These are phyloP conservation scores for Actenoides lindsayi DNA, from an alignment of 2,113 vertebrate genomes.

Conservation along the genomic window DNA sequence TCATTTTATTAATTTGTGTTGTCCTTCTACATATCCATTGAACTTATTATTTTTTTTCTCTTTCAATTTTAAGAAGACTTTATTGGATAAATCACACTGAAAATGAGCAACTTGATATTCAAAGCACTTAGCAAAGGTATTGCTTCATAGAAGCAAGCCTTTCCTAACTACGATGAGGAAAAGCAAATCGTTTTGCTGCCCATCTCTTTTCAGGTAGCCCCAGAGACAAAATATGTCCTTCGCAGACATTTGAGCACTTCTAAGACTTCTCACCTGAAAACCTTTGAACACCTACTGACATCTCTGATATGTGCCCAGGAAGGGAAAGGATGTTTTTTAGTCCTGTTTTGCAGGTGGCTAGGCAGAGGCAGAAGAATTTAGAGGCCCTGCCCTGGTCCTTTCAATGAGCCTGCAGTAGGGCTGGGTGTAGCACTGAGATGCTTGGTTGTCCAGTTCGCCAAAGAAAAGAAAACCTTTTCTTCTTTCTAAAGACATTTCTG, in stretches of 20 bases:
- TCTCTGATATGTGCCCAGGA: not conserved
- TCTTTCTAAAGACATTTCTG: not conserved
- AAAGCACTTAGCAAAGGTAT: not conserved
- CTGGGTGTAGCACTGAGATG: not conserved
- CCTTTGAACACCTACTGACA: not conserved
- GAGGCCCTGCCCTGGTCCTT: not conserved
- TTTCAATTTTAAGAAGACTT: not conserved
- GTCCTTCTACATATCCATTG: fast-evolving
- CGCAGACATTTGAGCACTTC: not conserved
- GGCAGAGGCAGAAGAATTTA: not conserved
- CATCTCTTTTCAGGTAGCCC: not conserved
- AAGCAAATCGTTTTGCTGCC: not conserved
- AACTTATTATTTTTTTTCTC: not conserved
- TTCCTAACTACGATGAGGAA: not conserved
- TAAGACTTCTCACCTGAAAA: not conserved
- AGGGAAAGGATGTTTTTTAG: not conserved
- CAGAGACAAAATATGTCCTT: not conserved
- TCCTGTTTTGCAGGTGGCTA: not conserved
- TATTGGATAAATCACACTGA: not conserved
- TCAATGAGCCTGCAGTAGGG: not conserved
- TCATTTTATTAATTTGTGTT: not conserved
- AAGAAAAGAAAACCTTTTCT: not conserved
- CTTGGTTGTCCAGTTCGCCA: fast-evolving
- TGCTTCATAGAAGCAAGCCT: not conserved
- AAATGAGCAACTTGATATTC: not conserved